Percentiles rank a stretch among this genome's conserved stretches.
Evolutionary conservation across 1,140 invertebrate genomes (phyloP).

Genomic region (Octopus sinensis): DNA sequence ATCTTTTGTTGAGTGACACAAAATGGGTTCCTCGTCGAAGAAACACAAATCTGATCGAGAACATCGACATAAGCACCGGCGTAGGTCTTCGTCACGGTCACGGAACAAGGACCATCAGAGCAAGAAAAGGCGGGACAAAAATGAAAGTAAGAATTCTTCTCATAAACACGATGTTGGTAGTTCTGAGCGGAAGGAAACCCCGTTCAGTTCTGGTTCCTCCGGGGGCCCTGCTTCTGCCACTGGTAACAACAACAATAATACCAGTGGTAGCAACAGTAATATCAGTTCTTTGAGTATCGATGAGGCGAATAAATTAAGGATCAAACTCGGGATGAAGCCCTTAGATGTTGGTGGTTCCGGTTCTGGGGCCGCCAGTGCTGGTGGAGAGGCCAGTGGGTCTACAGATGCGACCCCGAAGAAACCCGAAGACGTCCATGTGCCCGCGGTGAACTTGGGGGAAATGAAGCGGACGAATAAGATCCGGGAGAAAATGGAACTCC

Average conservation of each 20-base stretch:
- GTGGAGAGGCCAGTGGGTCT: not conserved
- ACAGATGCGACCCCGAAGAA: constrained; percentile 25
- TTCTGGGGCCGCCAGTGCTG: not conserved
- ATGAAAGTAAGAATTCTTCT: not conserved
- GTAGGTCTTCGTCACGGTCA: constrained; percentile 47
- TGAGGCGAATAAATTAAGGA: constrained; percentile 87
- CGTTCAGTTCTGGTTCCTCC: not conserved
- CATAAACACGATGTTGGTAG: not conserved
- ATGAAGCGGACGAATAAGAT: constrained; percentile 78
- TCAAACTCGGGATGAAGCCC: constrained; percentile 90
- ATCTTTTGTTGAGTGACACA: not conserved
- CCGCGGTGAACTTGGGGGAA: constrained; percentile 75
- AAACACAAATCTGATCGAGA: constrained; percentile 57
- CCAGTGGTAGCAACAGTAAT: constrained; percentile 21
- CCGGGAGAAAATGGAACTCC: constrained; percentile 66
- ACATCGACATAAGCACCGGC: constrained; percentile 50
- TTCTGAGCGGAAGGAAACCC: constrained; percentile 10
- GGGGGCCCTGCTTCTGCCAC: not conserved
- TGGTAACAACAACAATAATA: not conserved
- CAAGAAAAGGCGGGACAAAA: constrained; percentile 5
- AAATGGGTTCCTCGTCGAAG: constrained; percentile 59
- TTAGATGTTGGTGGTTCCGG: constrained; percentile 65
- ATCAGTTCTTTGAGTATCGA: constrained; percentile 72
- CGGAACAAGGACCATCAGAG: constrained; percentile 42
- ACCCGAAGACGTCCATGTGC: constrained; percentile 83